Evolutionary conservation across 2,113 vertebrate species (phyloP), one percentile per base, ranked within the genome.

Genomic region (Chaenogobius annularis): DNA sequence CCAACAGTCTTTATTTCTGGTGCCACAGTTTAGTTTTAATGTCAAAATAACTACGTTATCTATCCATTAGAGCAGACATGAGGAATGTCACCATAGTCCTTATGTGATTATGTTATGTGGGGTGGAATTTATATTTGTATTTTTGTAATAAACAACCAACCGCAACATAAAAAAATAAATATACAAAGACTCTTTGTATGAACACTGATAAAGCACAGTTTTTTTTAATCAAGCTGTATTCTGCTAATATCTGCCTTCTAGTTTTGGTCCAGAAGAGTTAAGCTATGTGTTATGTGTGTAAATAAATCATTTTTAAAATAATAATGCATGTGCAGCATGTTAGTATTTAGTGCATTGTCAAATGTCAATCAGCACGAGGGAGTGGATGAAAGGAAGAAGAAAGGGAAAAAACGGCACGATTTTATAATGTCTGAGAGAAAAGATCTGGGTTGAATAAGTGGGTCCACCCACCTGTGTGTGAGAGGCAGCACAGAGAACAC

Each of bases 391-490:
- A 70, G 76, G 69, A 80, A 79, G 70, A 81, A 76, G 47, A 46
- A 58, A 73, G 74, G 47, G 46, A 58, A 73, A 80, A 72, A 83
- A 86, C 46, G 75, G 82, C 73, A 68, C 68, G 80, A 90, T 94
- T 93, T 92, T 88, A 88, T 91, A 91, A 91, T 86, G 90, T 91
- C 85, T 90, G 87, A 90, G 85, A 90, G 85, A 87, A 55, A 90
- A 92, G 91, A 90, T 92, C 86, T 87, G 86, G 88, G 86, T 89
- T 91, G 86, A 89, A 90, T 92, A 94, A 94, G 91, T 93, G 93
- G 92, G 91, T 93, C 93, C 93, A 93, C 93, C 93, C 92, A 94
- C 93, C 91, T 87, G 89, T 84, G 85, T 89, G 85, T 89, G 89
- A 90, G 87, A 89, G 88, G 86, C 87, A 83, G 85, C 66, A 85